Percentiles rank a stretch among this genome's conserved stretches.
Conservation (phyloP, 2,888 invertebrate genomes). For the Drosophila incognita region DNA sequence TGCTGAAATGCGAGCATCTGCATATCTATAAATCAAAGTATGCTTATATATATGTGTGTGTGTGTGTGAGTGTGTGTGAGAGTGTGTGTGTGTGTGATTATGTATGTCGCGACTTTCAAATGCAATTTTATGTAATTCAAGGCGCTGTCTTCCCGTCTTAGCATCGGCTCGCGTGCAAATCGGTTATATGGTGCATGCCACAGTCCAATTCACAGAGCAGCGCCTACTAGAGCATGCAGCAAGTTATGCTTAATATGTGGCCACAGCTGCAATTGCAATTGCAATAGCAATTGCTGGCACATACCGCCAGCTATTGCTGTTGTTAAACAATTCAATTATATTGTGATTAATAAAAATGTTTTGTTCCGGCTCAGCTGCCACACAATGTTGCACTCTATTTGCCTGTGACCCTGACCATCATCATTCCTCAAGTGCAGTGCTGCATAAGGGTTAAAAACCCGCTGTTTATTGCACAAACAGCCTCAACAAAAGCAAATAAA, state of each 20-base stretch:
- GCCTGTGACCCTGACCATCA: constrained; percentile 37
- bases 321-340: constrained; percentile 74
- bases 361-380: constrained; percentile 62
- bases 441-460: constrained; percentile 37
- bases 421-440: background rate
- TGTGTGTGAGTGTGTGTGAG: background rate
- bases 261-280: constrained; percentile 31
- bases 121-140: constrained; percentile 79
- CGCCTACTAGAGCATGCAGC: constrained; percentile 71
- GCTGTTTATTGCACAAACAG: constrained; percentile 33
- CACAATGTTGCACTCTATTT: constrained; percentile 50
- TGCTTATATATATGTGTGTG: background rate
- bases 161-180: constrained; percentile 65
- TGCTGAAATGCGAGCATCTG: constrained; percentile 32
- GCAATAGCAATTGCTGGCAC: background rate
- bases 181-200: constrained; percentile 67
- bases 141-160: constrained; percentile 44
- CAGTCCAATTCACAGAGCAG: constrained; percentile 72
- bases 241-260: constrained; percentile 65
- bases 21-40: constrained; percentile 6
- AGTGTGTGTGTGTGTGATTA: constrained; percentile 3
- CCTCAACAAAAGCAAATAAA: constrained; percentile 34
- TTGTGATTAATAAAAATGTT: constrained; percentile 69
- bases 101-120: constrained; percentile 66
- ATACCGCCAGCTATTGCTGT: constrained; percentile 1